These are phyloP conservation scores for Alitta virens DNA, from an alignment of 2,888 invertebrate species.

Conservation along the genomic window DNA sequence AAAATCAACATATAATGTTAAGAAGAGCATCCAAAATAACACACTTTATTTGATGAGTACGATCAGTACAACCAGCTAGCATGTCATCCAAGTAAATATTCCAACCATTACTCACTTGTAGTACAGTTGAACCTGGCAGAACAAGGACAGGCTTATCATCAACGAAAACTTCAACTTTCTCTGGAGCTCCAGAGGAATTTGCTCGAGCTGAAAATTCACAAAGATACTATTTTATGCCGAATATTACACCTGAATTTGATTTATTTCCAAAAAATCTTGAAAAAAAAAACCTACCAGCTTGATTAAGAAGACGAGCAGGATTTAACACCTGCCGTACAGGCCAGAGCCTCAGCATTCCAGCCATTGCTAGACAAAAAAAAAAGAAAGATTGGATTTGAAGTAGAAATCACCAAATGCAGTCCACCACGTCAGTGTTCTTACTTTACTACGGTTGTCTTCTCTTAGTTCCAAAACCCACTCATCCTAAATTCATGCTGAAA, in stretches of 20 bases:
- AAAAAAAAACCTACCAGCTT: neutral
- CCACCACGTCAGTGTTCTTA: too few relatives aligned
- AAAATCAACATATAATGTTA: constrained; percentile 35
- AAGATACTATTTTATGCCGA: neutral
- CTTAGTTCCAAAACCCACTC: too few relatives aligned
- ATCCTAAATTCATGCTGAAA: too few relatives aligned
- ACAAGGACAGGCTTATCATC: constrained; percentile 94
- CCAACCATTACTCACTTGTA: too few relatives aligned
- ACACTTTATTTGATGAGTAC: too few relatives aligned
- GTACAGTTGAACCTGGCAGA: constrained; percentile 91
- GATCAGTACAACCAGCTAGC: too few relatives aligned
- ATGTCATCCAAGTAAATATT: too few relatives aligned
- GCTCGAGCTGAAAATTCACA: constrained; percentile 19
- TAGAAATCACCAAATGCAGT: too few relatives aligned
- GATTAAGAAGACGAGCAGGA: constrained; percentile 17
- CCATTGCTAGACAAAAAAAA: neutral
- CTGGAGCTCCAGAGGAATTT: constrained; percentile 37
- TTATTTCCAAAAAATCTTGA: neutral
- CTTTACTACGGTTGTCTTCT: too few relatives aligned
- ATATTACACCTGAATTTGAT: neutral
- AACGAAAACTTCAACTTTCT: constrained; percentile 85
- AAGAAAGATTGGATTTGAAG: too few relatives aligned
- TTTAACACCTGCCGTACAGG: constrained; percentile 34
- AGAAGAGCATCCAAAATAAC: too few relatives aligned
- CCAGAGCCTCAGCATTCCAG: constrained; percentile 45